These are phyloP conservation scores for Dolichotis patagonum DNA, from an alignment of 2,113 vertebrate species.

Conservation along the genomic window DNA sequence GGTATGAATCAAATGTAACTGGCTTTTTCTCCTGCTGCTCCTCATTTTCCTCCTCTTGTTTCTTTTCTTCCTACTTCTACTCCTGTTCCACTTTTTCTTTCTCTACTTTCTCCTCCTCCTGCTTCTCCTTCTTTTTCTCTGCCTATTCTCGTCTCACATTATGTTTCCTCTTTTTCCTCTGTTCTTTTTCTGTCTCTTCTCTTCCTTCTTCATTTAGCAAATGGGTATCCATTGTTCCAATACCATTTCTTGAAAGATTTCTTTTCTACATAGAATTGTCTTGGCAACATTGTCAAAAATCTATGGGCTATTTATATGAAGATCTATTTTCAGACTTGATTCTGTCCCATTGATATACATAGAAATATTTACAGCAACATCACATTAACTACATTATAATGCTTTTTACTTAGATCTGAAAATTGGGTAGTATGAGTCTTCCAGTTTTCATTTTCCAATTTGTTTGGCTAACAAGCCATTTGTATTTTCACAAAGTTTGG, in stretches of 20 bases:
- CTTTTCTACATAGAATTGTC: background rate
- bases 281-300: background rate
- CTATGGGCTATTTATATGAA: background rate
- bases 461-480: background rate
- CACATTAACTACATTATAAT: background rate
- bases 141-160: no score
- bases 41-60: no score
- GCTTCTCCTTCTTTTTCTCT: background rate
- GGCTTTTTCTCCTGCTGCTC: no score
- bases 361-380: background rate
- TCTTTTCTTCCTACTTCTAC: no score
- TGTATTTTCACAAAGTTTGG: constrained; percentile 52
- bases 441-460: background rate
- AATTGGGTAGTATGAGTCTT: background rate
- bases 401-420: background rate
- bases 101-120: background rate
- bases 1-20: background rate
- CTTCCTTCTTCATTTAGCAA: background rate
- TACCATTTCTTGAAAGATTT: background rate
- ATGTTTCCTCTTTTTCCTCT: background rate
- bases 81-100: background rate
- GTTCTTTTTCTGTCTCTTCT: background rate
- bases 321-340: background rate
- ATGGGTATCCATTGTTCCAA: background rate
- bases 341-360: background rate